These are phyloP conservation scores for Xanthorhoe designata DNA, from an alignment of 2,888 invertebrate species.

Conservation along the genomic window DNA sequence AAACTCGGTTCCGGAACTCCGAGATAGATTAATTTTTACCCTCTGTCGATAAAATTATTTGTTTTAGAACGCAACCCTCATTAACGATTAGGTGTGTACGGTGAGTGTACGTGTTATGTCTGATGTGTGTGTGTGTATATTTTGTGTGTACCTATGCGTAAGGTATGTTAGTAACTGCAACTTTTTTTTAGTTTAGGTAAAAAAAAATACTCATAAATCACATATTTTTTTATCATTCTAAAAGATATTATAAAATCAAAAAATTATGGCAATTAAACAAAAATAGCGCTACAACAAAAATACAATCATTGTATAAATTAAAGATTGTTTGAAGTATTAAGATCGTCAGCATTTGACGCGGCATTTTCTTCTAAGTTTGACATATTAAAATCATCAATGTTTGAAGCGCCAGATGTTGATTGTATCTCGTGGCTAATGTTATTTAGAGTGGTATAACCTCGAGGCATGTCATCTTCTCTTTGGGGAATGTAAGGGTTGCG, in stretches of 20 bases:
- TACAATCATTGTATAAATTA: constrained; percentile 37
- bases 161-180: too few relatives aligned
- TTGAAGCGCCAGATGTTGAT: constrained; percentile 36
- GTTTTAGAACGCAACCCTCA: constrained; percentile 29
- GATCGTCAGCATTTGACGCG: constrained; percentile 33
- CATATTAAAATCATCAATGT: constrained; percentile 33
- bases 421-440: constrained; percentile 33
- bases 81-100: constrained; percentile 34
- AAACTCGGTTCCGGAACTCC: constrained; percentile 36
- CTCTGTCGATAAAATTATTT: constrained; percentile 22
- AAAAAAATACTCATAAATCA: constrained; percentile 29
- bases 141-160: too few relatives aligned
- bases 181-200: too few relatives aligned
- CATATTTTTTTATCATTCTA: constrained; percentile 35
- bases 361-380: constrained; percentile 32
- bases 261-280: constrained; percentile 36
- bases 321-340: constrained; percentile 37
- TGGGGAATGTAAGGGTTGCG: constrained; percentile 37
- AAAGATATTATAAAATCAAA: constrained; percentile 33
- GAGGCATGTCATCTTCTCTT: constrained; percentile 29
- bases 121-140: constrained; percentile 25
- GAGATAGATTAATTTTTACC: constrained; percentile 36
- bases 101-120: constrained; percentile 37
- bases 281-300: constrained; percentile 36
- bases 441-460: constrained; percentile 31